Evolutionary conservation across 2,888 invertebrate species (phyloP).

Genomic region (Apamea crenata): DNA sequence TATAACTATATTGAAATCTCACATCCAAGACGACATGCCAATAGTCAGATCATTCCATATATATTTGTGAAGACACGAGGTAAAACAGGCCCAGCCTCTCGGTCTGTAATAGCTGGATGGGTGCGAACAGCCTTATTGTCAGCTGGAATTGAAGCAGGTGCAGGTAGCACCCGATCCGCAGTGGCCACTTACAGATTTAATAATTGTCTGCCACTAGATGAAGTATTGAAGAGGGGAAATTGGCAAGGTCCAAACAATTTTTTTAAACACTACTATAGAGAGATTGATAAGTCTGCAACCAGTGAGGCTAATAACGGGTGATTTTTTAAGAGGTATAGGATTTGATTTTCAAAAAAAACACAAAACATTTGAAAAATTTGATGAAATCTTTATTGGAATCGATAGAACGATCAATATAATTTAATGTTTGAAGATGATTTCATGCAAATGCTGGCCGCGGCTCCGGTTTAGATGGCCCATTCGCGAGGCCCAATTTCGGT

Average conservation of each 20-base stretch:
- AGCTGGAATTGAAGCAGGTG: constrained; percentile 2
- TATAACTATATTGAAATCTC: background rate
- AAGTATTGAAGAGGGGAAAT: constrained; percentile 8
- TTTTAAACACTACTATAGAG: constrained; percentile 2
- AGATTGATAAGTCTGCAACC: background rate
- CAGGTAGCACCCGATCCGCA: background rate
- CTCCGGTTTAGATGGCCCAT: too few relatives aligned
- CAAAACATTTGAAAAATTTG: too few relatives aligned
- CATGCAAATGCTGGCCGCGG: too few relatives aligned
- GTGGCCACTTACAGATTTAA: constrained; percentile 11
- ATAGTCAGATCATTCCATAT: background rate
- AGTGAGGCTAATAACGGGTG: background rate
- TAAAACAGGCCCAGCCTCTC: background rate
- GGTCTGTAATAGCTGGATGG: background rate
- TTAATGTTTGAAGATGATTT: too few relatives aligned
- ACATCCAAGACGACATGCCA: background rate
- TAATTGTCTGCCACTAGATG: background rate
- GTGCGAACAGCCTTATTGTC: background rate
- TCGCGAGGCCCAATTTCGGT: too few relatives aligned
- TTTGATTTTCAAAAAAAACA: too few relatives aligned
- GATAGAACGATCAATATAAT: too few relatives aligned
- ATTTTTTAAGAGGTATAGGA: too few relatives aligned
- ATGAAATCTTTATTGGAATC: too few relatives aligned
- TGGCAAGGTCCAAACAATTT: constrained; percentile 6
- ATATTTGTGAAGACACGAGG: constrained; percentile 2